A percentile compares a stretch with the other conserved stretches of the same genome.
phyloP scores from a whole-genome alignment of 2,113 vertebrate species.

The Pachypanchax playfairii region DNA sequence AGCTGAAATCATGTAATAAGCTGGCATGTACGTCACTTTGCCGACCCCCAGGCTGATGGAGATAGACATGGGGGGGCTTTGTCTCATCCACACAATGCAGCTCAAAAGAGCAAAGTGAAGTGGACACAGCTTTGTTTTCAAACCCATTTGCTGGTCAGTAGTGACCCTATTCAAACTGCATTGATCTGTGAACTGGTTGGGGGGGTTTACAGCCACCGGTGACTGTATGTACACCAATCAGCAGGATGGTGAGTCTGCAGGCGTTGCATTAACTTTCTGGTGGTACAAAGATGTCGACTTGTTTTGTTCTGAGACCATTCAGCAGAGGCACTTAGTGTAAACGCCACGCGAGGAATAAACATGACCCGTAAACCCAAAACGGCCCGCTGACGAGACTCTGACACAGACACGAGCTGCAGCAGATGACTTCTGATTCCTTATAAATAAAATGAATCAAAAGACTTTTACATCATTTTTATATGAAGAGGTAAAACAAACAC shows the following conservation, averaged over 20 bases:
- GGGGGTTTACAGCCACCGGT: constrained; percentile 53
- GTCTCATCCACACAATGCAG: constrained; percentile 61
- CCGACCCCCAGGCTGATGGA: constrained; percentile 53
- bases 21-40: constrained; percentile 43
- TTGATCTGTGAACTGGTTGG: constrained; percentile 55
- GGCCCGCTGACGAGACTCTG: no score
- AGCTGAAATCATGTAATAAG: constrained; percentile 20
- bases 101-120: constrained; percentile 69
- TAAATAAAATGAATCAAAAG: no score
- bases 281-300: constrained; percentile 27
- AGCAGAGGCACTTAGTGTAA: constrained; percentile 44
- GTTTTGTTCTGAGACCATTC: no score
- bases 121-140: constrained; percentile 65
- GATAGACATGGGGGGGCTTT: constrained; percentile 66
- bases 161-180: constrained; percentile 65
- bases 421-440: no score
- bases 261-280: constrained; percentile 60
- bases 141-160: constrained; percentile 51
- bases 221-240: constrained; percentile 58
- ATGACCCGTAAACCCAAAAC: no score
- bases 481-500: no score
- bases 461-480: no score
- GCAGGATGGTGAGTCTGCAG: constrained; percentile 41
- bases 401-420: no score
- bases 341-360: constrained; percentile 32